These are phyloP conservation scores for Aptenodytes forsteri DNA, from an alignment of 2,113 vertebrate species.

Conservation along the genomic window DNA sequence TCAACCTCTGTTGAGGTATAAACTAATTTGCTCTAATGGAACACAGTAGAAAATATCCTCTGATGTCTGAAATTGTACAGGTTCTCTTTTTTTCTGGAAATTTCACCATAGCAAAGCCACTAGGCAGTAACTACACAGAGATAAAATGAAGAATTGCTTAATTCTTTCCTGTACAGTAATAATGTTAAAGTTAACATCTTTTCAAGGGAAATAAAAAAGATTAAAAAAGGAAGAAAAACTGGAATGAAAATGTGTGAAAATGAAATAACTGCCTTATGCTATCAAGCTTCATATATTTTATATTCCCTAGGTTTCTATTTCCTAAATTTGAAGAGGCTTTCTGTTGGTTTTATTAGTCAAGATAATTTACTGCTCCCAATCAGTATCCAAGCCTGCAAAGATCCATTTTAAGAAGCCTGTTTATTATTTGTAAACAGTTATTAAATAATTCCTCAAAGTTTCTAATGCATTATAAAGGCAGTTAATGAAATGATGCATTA, in stretches of 20 bases:
- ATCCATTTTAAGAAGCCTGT: neutral
- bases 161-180: neutral
- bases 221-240: neutral
- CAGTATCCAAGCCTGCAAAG: neutral
- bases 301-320: neutral
- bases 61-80: neutral
- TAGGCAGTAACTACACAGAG: neutral
- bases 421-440: slow-evolving; percentile 51
- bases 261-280: neutral
- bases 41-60: neutral
- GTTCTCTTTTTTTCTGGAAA: neutral
- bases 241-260: neutral
- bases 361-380: neutral
- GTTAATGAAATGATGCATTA: slow-evolving; percentile 31
- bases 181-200: neutral
- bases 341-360: neutral
- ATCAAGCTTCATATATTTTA: neutral
- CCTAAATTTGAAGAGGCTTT: neutral
- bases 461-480: slow-evolving; percentile 14
- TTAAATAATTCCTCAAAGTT: slow-evolving; percentile 45
- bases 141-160: neutral
- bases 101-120: neutral
- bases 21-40: neutral
- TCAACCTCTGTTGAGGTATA: rapidly evolving
- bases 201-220: neutral